Evolutionary conservation across 2,113 vertebrate species (phyloP), one percentile per base, ranked within the genome.

Genomic region (Daphoenositta chrysoptera): DNA sequence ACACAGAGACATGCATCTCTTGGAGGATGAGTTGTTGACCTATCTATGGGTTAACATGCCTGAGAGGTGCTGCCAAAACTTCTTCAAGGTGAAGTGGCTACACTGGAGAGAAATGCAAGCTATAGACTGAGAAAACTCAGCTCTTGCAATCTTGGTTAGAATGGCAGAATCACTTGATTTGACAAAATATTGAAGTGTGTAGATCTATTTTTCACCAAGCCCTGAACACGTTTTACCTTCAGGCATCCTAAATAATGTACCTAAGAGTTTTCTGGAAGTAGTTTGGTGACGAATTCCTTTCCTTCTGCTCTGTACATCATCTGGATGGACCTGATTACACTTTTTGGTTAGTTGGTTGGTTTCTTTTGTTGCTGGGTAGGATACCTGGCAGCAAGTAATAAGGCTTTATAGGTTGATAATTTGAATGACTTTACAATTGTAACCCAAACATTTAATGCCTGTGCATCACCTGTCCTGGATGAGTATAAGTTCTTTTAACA

Each of bases 141-240:
- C 9, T 65, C 35, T 60, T 93, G 23, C 6, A 23, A 1, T 54
- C 35, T 63, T 56, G 6, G 5, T 50, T 56, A 28, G 39, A 51
- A 48, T 45, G 26, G 20, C 27, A 91, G 30, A 73, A 84, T 56
- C 20, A 42, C 8, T 64, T 37, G 27, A 64, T 45, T 64, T 64
- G 54, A 50, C 13, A 45, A 68, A 63, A 68, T 11, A 26, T 19
- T 27, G 8, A 28, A 54, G 4, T 0, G 0, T 1, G 1, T 9
- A 54, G 13, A 42, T 58, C 19, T 6, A 10, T 50, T 15, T 78
- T 80, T 64, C 39, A 51, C 15, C 24, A 35, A 37, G 13, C 2
- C 6, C 13, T 81, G 40, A 68, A 71, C 4, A 27, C 4, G 1
- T 51, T 68, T 71, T 82, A 42, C 3, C 6, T 48, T 17, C 7